Conservation (phyloP, 1,140 invertebrate species). For the Drosophila aff. region DNA sequence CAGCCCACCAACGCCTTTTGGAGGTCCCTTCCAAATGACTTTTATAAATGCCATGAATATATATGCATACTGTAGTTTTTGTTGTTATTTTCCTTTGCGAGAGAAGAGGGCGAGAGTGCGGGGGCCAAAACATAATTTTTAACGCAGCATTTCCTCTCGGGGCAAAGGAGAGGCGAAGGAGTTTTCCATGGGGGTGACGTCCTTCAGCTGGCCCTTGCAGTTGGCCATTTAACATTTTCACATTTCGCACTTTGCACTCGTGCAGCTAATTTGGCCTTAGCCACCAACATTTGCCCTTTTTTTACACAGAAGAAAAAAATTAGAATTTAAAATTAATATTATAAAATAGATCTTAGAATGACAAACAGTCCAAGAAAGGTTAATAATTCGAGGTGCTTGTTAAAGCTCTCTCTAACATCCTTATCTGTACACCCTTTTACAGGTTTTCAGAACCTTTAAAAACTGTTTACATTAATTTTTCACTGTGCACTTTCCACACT, state of each 20-base stretch:
- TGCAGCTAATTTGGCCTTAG: slow-evolving; percentile 71
- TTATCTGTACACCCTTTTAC: not conserved
- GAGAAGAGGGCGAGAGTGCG: not conserved
- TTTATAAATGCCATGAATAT: slow-evolving; percentile 82
- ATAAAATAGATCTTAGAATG: not conserved
- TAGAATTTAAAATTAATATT: no score
- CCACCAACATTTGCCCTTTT: slow-evolving; percentile 6
- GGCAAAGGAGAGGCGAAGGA: not conserved
- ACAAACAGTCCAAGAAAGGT: not conserved
- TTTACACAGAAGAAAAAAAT: not conserved
- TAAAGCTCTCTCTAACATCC: not conserved
- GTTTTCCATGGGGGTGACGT: slow-evolving; percentile 2
- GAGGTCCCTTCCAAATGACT: slow-evolving; percentile 68
- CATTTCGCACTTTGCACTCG: slow-evolving; percentile 65
- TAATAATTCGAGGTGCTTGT: not conserved
- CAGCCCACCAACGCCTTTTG: not conserved
- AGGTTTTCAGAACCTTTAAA: no score
- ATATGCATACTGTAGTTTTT: slow-evolving; percentile 39
- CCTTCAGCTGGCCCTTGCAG: slow-evolving; percentile 51
- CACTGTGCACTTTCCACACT: slow-evolving; percentile 4
- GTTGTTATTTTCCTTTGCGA: slow-evolving; percentile 30
- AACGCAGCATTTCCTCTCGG: slow-evolving; percentile 72
- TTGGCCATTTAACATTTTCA: slow-evolving; percentile 67
- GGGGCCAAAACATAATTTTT: slow-evolving; percentile 71
- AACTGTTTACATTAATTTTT: not conserved